A percentile compares a stretch with the other conserved stretches of the same genome.
phyloP scores from a whole-genome alignment of 2,113 vertebrate genomes.

The Mastomys coucha region DNA sequence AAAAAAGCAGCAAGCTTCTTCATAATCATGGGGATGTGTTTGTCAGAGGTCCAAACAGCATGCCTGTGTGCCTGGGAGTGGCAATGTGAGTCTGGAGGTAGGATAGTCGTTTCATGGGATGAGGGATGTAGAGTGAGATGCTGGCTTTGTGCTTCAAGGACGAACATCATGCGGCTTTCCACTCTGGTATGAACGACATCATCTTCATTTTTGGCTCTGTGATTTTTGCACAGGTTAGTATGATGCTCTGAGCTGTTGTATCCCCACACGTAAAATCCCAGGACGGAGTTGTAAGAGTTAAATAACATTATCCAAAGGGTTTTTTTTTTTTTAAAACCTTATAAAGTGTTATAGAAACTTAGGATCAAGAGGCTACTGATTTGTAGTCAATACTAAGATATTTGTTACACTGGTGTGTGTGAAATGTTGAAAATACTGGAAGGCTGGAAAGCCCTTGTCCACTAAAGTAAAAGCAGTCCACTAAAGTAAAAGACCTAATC shows the following conservation, averaged over 20 bases:
- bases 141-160: neutral
- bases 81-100: neutral
- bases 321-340: no score
- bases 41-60: neutral
- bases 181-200: neutral
- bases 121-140: neutral
- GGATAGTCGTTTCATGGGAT: neutral
- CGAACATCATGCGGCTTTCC: neutral
- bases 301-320: constrained; percentile 1
- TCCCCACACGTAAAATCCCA: neutral
- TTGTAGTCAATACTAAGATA: neutral
- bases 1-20: neutral
- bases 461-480: neutral
- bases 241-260: neutral
- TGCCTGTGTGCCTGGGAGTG: neutral
- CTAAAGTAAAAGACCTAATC: neutral
- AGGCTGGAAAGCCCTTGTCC: neutral
- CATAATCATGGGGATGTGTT: neutral
- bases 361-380: neutral
- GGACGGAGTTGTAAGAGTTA: neutral
- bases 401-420: neutral
- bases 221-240: neutral
- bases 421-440: neutral
- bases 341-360: constrained; percentile 20
- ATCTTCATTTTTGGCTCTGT: neutral